Conservation (phyloP, 1,140 invertebrate species). For the Dreissena rostriformis region DNA sequence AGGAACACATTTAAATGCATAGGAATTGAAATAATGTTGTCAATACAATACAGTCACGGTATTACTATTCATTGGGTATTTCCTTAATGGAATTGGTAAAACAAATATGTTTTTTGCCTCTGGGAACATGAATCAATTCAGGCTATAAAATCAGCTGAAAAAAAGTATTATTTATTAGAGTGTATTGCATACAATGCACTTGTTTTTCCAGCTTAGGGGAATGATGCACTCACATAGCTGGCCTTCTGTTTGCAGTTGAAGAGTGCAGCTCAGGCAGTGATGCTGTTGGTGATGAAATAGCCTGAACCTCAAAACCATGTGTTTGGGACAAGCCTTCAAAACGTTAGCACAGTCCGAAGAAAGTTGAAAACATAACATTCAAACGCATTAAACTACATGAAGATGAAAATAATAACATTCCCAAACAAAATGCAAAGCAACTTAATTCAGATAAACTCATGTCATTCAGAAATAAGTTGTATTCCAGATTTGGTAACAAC, state of each 20-base stretch:
- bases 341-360: neutral
- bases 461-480: constrained; percentile 1
- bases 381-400: constrained; percentile 34
- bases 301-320: constrained; percentile 1
- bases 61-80: neutral
- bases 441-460: neutral
- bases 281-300: neutral
- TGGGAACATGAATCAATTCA: neutral
- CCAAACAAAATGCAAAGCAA: constrained; percentile 25
- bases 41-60: no score
- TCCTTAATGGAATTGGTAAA: neutral
- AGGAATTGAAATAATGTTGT: no score
- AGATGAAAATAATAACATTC: constrained; percentile 21
- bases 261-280: neutral
- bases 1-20: no score
- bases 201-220: constrained; percentile 3
- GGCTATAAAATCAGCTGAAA: neutral
- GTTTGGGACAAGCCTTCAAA: neutral
- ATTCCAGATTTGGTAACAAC: constrained; percentile 12
- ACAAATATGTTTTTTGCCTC: no score
- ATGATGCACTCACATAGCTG: constrained; percentile 29
- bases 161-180: neutral
- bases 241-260: neutral
- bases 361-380: constrained; percentile 33
- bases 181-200: neutral